Evolutionary conservation across 2,113 vertebrate species (phyloP), one percentile per base, ranked within the genome.

Genomic region (Rhea pennata): DNA sequence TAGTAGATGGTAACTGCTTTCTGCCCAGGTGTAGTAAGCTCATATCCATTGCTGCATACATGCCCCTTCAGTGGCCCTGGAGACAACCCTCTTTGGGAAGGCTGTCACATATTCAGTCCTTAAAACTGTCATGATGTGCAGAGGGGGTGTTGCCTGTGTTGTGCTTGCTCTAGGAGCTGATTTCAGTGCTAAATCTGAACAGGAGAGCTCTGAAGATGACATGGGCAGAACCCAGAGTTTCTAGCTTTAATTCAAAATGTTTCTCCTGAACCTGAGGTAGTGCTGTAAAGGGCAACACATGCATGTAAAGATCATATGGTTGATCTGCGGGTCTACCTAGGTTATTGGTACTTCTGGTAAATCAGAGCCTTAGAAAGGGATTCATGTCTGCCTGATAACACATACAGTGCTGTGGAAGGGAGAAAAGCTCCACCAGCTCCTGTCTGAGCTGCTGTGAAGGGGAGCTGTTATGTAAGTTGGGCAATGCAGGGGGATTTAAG

Each of bases 361-460:
- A 36, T 53, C 39, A 44, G 27, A 29, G 64, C 22, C 6, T 64
- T 74, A 29, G 65, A 21, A 40, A 9, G 61, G 22, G 73, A 15
- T 4, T 61, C 2, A 0, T 4, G 27, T 31, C 53, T 56, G 53
- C 9, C 24, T 29, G 17, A 3, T 0, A 9, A 31, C 27, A 16
- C 5, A 7, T 11, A 20, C 9, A 16, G 80, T 12, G 15, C 1
- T 50, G 54, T 29, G 54, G 31, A 56, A 36, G 15, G 26, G 23
- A 42, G 46, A 16, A 42, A 36, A 26, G 73, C 51, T 71, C 46
- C 15, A 4, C 5, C 4, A 74, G 33, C 59, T 46, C 36, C 40
- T 8, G 6, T 31, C 29, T 15, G 33, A 64, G 53, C 12, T 12
- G 59, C 10, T 10, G 31, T 8, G 69, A 23, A 84, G 56, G 4